Evolutionary conservation across 2,797 vertebrate genomes (phyloP).

Genomic region (Tinamus major): DNA sequence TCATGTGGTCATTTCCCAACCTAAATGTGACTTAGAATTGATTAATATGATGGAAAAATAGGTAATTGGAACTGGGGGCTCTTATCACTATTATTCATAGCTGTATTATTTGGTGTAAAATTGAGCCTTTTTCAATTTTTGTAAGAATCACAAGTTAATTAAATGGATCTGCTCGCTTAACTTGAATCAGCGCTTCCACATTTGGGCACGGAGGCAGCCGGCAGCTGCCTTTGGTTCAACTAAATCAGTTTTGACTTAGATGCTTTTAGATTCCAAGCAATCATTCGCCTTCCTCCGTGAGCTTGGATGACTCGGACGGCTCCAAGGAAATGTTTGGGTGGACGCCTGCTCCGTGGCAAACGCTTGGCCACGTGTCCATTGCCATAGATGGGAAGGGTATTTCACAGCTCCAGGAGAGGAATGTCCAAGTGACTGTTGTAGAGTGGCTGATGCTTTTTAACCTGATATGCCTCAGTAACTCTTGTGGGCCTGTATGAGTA

Average conservation of each 20-base stretch:
- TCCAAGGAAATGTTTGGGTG: accelerated
- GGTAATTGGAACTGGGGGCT: not conserved
- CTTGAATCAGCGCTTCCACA: not conserved
- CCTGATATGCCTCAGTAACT: accelerated
- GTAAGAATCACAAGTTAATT: conserved; percentile 15
- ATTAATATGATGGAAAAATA: conserved; percentile 28
- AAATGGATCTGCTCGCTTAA: not conserved
- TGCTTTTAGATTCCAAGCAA: not conserved
- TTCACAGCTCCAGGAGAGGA: not conserved
- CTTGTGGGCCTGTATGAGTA: accelerated
- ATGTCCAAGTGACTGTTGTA: not conserved
- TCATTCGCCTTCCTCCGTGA: not conserved
- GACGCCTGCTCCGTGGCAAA: accelerated
- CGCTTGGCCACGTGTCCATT: not conserved
- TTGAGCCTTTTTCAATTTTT: not conserved
- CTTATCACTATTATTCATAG: not conserved
- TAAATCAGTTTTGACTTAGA: not conserved
- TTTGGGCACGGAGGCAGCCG: not conserved
- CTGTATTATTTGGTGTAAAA: not conserved
- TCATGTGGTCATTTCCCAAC: not conserved
- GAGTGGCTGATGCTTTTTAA: not conserved
- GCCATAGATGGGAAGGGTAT: not conserved
- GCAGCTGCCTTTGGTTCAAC: not conserved
- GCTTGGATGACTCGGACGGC: accelerated
- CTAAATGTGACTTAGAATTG: not conserved